These are phyloP conservation scores for Tympanoctomys barrerae DNA, from an alignment of 2,797 vertebrate genomes.

Conservation along the genomic window DNA sequence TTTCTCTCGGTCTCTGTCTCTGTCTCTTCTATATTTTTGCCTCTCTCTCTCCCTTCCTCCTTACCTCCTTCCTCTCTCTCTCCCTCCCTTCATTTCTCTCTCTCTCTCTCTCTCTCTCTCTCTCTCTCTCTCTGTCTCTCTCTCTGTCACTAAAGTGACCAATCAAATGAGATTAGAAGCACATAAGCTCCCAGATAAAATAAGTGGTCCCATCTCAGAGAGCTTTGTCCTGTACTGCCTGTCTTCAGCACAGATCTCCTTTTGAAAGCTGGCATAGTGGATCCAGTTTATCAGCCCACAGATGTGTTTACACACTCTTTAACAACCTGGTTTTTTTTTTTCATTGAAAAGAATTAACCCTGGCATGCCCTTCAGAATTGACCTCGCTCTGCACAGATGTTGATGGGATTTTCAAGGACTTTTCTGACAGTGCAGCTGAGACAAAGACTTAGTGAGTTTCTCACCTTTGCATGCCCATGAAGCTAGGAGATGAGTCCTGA, in stretches of 20 bases:
- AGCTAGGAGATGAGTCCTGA: not conserved
- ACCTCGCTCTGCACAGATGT: fast-evolving
- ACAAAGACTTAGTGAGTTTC: fast-evolving
- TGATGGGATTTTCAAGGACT: not conserved
- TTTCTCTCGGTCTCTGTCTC: no score
- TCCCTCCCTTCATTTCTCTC: no score
- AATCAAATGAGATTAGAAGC: not conserved
- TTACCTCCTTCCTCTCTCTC: no score
- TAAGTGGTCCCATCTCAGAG: not conserved
- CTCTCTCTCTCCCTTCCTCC: no score
- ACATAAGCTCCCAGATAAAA: not conserved
- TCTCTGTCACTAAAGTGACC: no score
- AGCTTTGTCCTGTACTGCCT: not conserved
- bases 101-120: not conserved
- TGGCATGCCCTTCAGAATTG: not conserved
- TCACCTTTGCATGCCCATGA: no score
- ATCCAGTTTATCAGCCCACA: not conserved
- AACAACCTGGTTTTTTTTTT: not conserved
- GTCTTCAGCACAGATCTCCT: not conserved
- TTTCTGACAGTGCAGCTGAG: not conserved
- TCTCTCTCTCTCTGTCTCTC: no score
- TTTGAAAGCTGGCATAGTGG: not conserved
- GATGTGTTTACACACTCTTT: not conserved
- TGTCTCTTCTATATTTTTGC: no score
- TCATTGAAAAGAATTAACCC: not conserved